These are phyloP conservation scores for Panthera uncia DNA, from an alignment of 2,113 vertebrate species.

Conservation along the genomic window DNA sequence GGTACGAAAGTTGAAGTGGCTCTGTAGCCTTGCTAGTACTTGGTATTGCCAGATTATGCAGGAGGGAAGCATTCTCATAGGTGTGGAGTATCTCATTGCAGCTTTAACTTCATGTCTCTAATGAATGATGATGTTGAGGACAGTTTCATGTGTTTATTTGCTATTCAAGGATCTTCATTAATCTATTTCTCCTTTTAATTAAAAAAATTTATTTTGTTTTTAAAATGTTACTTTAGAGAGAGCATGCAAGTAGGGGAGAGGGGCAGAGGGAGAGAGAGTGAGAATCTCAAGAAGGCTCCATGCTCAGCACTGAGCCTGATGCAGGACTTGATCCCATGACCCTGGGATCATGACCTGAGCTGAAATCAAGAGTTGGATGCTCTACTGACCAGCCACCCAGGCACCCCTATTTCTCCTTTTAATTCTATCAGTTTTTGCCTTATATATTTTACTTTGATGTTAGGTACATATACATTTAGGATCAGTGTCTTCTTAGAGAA, in stretches of 20 bases:
- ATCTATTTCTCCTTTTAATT: not conserved
- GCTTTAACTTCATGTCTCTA: not conserved
- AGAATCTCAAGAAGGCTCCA: not conserved
- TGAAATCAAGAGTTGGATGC: not conserved
- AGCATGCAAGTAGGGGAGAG: too few relatives aligned
- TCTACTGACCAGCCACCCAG: not conserved
- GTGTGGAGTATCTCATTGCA: not conserved
- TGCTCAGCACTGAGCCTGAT: not conserved
- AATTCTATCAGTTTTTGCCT: not conserved
- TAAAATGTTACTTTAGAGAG: not conserved
- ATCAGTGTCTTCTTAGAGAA: not conserved
- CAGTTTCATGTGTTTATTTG: not conserved
- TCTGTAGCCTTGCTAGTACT: not conserved
- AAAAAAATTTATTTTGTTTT: not conserved
- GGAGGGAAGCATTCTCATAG: not conserved
- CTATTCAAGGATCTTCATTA: not conserved
- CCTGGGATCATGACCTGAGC: not conserved
- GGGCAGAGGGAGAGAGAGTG: too few relatives aligned
- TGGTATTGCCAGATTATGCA: not conserved
- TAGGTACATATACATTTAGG: not conserved
- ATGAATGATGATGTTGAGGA: not conserved
- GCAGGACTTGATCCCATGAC: not conserved
- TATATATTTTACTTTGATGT: not conserved
- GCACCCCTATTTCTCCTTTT: not conserved
- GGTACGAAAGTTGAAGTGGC: not conserved